Conservation (phyloP, 2,888 invertebrate genomes). For the Xanthorhoe designata region DNA sequence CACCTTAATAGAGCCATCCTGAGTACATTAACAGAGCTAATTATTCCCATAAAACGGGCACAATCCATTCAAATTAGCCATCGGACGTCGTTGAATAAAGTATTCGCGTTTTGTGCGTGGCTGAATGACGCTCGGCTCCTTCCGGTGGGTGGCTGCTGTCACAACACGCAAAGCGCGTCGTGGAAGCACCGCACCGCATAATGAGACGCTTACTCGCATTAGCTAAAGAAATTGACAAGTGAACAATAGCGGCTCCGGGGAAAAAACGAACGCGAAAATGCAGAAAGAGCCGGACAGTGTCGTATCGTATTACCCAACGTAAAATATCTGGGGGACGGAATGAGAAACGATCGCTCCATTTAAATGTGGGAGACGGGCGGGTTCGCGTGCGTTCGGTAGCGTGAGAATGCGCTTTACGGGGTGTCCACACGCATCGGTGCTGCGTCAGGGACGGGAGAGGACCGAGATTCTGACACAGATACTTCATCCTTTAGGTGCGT, state of each 20-base stretch:
- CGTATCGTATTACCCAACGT: slow-evolving; percentile 85
- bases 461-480: background rate
- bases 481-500: slow-evolving; percentile 33
- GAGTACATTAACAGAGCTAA: slow-evolving; percentile 71
- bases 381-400: slow-evolving; percentile 84
- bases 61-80: slow-evolving; percentile 84
- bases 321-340: slow-evolving; percentile 84
- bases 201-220: slow-evolving; percentile 86
- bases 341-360: slow-evolving; percentile 84
- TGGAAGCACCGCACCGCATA: slow-evolving; percentile 83
- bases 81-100: slow-evolving; percentile 81
- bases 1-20: slow-evolving; percentile 59
- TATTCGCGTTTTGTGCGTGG: slow-evolving; percentile 81
- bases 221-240: slow-evolving; percentile 86
- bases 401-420: slow-evolving; percentile 81
- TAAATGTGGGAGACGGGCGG: slow-evolving; percentile 79
- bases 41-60: slow-evolving; percentile 81
- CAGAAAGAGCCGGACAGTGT: slow-evolving; percentile 85
- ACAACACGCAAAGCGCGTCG: slow-evolving; percentile 85
- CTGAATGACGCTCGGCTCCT: slow-evolving; percentile 83
- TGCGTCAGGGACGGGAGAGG: background rate
- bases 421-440: background rate
- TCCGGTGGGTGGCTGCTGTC: slow-evolving; percentile 86
- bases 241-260: slow-evolving; percentile 81
- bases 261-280: slow-evolving; percentile 79